Evolutionary conservation across 2,888 invertebrate genomes (phyloP).

Genomic region (Nebria salina): DNA sequence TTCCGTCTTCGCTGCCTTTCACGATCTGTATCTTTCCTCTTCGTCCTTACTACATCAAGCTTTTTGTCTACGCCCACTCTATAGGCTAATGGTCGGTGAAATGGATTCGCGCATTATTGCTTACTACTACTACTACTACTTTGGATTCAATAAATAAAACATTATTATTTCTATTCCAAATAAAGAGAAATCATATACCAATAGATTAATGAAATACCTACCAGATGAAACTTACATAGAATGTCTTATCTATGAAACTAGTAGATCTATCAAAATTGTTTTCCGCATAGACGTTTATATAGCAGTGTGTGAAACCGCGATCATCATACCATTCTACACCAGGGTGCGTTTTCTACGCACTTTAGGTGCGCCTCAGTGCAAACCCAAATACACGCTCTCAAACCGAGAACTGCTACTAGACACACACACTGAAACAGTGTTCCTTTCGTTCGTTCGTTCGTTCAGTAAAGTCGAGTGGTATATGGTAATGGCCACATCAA

Average conservation of each 20-base stretch:
- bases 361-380: constrained; percentile 17
- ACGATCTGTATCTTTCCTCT: background rate
- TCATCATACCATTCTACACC: constrained; percentile 19
- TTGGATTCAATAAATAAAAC: background rate
- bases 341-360: background rate
- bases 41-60: background rate
- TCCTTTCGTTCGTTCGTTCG: background rate
- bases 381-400: constrained; percentile 1
- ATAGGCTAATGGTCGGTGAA: constrained; percentile 44
- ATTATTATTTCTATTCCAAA: background rate
- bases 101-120: constrained; percentile 33
- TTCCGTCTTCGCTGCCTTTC: background rate
- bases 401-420: background rate
- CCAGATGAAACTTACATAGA: too few species aligned
- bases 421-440: background rate
- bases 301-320: constrained; percentile 15
- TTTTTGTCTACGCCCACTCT: constrained; percentile 20
- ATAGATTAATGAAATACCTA: too few species aligned
- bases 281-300: background rate
- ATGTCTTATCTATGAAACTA: too few species aligned
- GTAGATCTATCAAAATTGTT: background rate
- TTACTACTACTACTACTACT: constrained; percentile 28
- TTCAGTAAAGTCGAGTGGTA: constrained; percentile 2
- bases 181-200: too few species aligned
- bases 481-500: constrained; percentile 35